Conservation (phyloP, 2,113 vertebrate species). For the Psettodes erumei region DNA sequence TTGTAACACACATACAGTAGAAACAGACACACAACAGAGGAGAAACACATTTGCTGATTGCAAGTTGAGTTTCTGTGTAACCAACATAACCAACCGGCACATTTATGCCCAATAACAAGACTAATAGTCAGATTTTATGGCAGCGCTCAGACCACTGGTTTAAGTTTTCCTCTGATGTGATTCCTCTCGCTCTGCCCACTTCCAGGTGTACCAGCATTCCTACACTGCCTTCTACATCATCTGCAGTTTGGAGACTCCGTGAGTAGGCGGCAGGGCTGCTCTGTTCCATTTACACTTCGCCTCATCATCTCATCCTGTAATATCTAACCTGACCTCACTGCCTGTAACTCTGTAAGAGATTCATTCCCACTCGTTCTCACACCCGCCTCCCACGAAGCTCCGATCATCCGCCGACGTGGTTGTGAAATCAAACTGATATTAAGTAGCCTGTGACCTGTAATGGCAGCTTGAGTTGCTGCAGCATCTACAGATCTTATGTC, state of each 20-base stretch:
- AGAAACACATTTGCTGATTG: too few species aligned
- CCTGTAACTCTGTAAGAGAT: background rate
- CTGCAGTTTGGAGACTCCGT: constrained; percentile 84
- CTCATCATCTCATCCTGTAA: constrained; percentile 1
- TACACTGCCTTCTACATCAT: constrained; percentile 96
- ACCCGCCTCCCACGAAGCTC: constrained; percentile 9
- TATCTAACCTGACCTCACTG: constrained; percentile 25
- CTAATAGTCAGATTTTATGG: background rate
- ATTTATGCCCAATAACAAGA: too few species aligned
- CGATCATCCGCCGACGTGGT: background rate
- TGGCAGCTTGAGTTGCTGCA: background rate
- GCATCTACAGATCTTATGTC: background rate
- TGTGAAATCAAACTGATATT: background rate
- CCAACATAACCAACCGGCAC: too few species aligned
- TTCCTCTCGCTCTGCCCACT: background rate
- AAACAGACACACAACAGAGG: too few species aligned
- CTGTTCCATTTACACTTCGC: constrained; percentile 1
- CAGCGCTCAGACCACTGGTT: background rate
- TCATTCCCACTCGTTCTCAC: constrained; percentile 22
- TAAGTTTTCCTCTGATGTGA: background rate
- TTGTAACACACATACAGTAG: background rate
- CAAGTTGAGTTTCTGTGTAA: too few species aligned
- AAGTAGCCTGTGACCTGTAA: background rate
- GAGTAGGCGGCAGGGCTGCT: constrained; percentile 60
- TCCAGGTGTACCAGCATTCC: constrained; percentile 92